phyloP scores from a whole-genome alignment of 2,888 invertebrate species.

The Parelbella ahira region DNA sequence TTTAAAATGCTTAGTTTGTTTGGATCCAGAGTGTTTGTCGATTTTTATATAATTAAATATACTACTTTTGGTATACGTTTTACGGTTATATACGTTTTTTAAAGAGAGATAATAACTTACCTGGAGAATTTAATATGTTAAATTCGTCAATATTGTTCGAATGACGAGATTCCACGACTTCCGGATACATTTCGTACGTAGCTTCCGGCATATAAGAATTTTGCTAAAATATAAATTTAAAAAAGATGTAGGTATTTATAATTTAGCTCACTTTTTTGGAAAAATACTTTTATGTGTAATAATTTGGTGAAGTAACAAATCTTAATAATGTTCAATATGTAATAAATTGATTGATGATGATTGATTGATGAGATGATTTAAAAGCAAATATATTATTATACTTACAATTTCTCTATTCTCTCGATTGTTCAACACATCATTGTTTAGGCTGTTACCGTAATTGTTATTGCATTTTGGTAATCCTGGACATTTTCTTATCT shows the following conservation, averaged over 20 bases:
- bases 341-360: too few relatives aligned
- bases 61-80: too few relatives aligned
- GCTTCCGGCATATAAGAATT: constrained; percentile 51
- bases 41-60: too few relatives aligned
- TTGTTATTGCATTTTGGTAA: constrained; percentile 45
- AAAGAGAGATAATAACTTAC: too few relatives aligned
- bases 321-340: too few relatives aligned
- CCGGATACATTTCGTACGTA: constrained; percentile 55
- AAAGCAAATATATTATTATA: background rate
- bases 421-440: constrained; percentile 38
- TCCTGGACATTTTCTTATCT: constrained; percentile 60
- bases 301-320: too few relatives aligned
- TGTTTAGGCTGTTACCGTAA: constrained; percentile 28
- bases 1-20: too few relatives aligned
- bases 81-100: too few relatives aligned
- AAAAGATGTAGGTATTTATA: background rate
- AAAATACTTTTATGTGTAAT: too few relatives aligned
- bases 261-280: too few relatives aligned
- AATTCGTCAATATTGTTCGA: constrained; percentile 43
- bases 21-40: too few relatives aligned
- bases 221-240: constrained; percentile 36
- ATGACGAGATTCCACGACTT: constrained; percentile 36
- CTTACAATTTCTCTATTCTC: constrained; percentile 32
- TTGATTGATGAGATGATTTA: background rate
- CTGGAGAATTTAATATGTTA: constrained; percentile 39